Conservation (phyloP, 1,140 invertebrate genomes). For the Drosophila chauvacae region DNA sequence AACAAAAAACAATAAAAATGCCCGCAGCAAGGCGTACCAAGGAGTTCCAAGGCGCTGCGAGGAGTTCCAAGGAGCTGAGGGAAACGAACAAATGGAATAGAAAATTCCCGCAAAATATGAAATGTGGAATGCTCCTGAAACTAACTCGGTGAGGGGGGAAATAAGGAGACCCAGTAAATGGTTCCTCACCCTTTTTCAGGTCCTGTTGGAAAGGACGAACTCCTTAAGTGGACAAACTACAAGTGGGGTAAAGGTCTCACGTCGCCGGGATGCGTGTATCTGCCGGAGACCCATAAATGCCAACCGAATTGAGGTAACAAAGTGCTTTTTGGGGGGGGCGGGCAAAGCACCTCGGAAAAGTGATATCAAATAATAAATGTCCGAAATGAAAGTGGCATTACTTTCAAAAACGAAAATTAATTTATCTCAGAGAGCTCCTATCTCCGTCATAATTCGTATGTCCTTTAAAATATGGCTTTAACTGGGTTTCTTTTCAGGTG, state of each 20-base stretch:
- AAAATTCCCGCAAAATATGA: constrained; percentile 58
- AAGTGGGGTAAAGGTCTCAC: constrained; percentile 29
- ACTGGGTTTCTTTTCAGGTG: not conserved
- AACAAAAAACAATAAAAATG: constrained; percentile 42
- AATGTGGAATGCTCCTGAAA: constrained; percentile 32
- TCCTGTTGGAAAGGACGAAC: not conserved
- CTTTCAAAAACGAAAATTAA: constrained; percentile 9
- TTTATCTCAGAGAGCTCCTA: not conserved
- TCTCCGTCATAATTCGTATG: not conserved
- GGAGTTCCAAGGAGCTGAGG: constrained; percentile 16
- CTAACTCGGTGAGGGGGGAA: not conserved
- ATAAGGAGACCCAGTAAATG: not conserved
- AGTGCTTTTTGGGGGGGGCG: constrained; percentile 7
- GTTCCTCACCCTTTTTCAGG: not conserved
- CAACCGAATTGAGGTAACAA: constrained; percentile 46
- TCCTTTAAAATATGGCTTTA: not conserved
- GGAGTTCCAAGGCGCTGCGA: not conserved
- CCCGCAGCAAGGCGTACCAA: constrained; percentile 15
- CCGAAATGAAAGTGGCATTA: constrained; percentile 6
- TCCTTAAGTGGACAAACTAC: constrained; percentile 50
- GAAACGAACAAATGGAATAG: constrained; percentile 54
- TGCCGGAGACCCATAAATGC: constrained; percentile 24
- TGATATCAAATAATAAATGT: constrained; percentile 29
- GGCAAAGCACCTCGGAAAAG: constrained; percentile 5
- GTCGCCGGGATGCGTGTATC: constrained; percentile 35